phyloP scores from a whole-genome alignment of 2,888 invertebrate genomes.

The Uropetala carovei region DNA sequence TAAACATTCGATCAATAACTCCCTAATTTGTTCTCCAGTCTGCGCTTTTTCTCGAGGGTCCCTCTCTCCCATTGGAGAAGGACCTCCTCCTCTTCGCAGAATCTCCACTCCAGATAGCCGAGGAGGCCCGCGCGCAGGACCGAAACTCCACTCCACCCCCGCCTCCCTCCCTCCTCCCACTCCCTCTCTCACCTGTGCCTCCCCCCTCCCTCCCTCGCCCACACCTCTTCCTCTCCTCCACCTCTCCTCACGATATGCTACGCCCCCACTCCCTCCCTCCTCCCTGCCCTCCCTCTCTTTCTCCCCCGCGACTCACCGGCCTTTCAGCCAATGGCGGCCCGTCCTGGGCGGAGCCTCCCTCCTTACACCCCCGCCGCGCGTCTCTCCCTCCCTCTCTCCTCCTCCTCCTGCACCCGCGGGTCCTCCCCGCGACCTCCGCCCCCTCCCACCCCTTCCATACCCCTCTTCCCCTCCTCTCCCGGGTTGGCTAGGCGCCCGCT shows the following conservation, averaged over 20 bases:
- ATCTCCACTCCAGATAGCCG: too few relatives aligned
- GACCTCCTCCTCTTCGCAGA: not conserved
- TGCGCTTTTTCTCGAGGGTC: not conserved
- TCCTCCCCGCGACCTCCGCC: not conserved
- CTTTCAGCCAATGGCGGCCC: slow-evolving; percentile 36
- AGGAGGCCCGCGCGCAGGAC: not conserved
- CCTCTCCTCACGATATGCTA: slow-evolving; percentile 18
- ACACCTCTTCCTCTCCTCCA: not conserved
- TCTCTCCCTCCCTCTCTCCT: slow-evolving; percentile 1
- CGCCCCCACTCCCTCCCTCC: not conserved
- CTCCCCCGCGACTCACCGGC: slow-evolving; percentile 34
- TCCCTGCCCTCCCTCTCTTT: not conserved
- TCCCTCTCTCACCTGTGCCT: not conserved
- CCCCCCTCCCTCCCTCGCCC: not conserved
- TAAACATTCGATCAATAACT: slow-evolving; percentile 53
- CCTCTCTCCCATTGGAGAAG: not conserved
- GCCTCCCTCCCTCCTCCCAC: not conserved
- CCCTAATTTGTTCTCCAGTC: slow-evolving; percentile 29
- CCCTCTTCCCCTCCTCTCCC: not conserved
- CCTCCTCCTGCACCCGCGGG: not conserved
- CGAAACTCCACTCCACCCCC: slow-evolving; percentile 13
- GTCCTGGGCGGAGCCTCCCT: slow-evolving; percentile 56
- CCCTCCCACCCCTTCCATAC: not conserved
- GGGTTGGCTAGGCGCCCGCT: slow-evolving; percentile 50
- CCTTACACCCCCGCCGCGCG: slow-evolving; percentile 44